These are phyloP conservation scores for Halichoerus grypus DNA, from an alignment of 2,113 vertebrate genomes.

Conservation along the genomic window DNA sequence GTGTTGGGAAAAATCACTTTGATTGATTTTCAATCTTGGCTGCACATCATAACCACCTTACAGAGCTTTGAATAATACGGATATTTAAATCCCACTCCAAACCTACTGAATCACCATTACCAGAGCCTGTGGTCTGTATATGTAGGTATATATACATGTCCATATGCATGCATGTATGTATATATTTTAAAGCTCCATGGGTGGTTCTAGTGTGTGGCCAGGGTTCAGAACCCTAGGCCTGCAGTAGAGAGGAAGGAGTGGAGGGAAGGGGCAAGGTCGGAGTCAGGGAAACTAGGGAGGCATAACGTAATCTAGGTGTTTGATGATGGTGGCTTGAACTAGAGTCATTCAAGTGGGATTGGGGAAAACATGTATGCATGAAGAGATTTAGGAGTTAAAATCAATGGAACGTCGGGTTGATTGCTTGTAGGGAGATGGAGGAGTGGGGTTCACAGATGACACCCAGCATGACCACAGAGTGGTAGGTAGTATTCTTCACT, in stretches of 20 bases:
- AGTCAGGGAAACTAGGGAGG: background rate
- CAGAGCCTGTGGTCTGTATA: background rate
- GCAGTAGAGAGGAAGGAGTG: background rate
- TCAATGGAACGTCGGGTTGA: background rate
- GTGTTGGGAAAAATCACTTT: background rate
- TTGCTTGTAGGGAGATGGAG: background rate
- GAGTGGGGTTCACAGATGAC: background rate
- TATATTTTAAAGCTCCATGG: background rate
- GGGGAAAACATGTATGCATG: background rate
- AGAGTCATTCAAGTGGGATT: background rate
- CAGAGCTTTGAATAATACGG: background rate
- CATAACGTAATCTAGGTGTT: background rate
- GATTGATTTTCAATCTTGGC: conserved; percentile 14
- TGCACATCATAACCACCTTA: background rate
- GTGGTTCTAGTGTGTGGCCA: background rate
- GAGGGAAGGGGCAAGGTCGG: background rate
- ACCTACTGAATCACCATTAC: background rate
- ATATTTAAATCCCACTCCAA: background rate
- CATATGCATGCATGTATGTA: background rate
- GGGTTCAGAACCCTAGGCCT: background rate
- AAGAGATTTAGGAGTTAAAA: background rate
- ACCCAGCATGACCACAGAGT: background rate
- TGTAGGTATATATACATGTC: background rate
- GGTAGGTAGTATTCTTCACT: background rate
- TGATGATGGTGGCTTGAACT: background rate